These are phyloP conservation scores for Synchiropus splendidus DNA, from an alignment of 2,113 vertebrate species.

Conservation along the genomic window DNA sequence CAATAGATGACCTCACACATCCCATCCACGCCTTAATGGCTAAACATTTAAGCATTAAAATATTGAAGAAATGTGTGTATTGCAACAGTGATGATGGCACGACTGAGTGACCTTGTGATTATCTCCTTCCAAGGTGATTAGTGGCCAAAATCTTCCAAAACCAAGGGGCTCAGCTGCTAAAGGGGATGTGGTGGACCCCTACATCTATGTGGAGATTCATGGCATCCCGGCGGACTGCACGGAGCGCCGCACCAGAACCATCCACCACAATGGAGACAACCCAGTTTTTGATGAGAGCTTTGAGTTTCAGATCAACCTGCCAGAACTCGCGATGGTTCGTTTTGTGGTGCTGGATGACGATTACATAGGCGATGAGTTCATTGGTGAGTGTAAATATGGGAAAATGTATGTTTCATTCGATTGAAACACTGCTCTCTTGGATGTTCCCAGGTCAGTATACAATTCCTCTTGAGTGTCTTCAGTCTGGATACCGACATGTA, in stretches of 20 bases:
- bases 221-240: conserved; percentile 90
- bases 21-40: no score
- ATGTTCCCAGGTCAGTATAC: conserved; percentile 79
- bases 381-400: conserved; percentile 53
- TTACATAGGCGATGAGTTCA: conserved; percentile 92
- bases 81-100: no score
- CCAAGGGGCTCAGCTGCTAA: conserved; percentile 87
- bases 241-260: conserved; percentile 87
- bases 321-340: conserved; percentile 90
- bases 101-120: no score
- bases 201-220: conserved; percentile 89
- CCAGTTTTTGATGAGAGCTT: conserved; percentile 95
- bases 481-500: conserved; percentile 84
- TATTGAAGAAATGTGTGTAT: no score
- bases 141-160: conserved; percentile 88
- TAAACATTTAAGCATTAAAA: no score
- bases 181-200: conserved; percentile 90
- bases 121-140: conserved; percentile 75
- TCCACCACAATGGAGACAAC: conserved; percentile 85
- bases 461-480: conserved; percentile 89
- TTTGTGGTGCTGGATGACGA: conserved; percentile 92
- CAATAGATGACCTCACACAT: no score
- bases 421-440: background rate
- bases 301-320: conserved; percentile 91
- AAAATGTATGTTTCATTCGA: background rate